These are phyloP conservation scores for Takifugu flavidus DNA, from an alignment of 2,113 vertebrate species.

Conservation along the genomic window DNA sequence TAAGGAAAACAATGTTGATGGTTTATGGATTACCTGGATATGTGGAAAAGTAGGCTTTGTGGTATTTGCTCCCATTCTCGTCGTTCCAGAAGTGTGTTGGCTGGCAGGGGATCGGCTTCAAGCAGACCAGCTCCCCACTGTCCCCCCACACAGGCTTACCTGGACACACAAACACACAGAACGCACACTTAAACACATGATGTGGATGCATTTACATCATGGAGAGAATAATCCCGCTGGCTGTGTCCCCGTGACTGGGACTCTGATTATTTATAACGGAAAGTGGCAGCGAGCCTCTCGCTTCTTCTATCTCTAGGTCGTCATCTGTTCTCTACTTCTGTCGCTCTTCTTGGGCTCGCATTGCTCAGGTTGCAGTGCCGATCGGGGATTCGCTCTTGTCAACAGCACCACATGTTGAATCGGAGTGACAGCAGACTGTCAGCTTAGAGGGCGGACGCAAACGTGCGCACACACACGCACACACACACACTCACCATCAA, in stretches of 20 bases:
- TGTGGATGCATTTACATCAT: slow-evolving; percentile 1
- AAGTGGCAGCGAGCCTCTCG: too few species aligned
- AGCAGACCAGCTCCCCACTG: slow-evolving; percentile 94
- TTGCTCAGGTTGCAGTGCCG: too few species aligned
- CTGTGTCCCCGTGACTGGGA: too few species aligned
- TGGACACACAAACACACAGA: slow-evolving; percentile 50
- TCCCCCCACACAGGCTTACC: slow-evolving; percentile 90
- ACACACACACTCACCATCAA: slow-evolving; percentile 76
- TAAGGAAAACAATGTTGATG: not conserved
- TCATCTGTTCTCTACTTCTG: too few species aligned
- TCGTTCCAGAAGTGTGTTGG: slow-evolving; percentile 98
- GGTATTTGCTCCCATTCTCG: slow-evolving; percentile 89
- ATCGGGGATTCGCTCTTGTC: not conserved
- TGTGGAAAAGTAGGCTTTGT: slow-evolving; percentile 92
- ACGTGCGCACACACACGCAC: not conserved
- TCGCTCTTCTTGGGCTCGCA: too few species aligned
- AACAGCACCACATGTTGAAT: too few species aligned
- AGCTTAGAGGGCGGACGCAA: not conserved
- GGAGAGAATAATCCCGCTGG: not conserved
- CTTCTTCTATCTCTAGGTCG: too few species aligned
- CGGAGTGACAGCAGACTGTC: too few species aligned
- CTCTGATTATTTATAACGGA: too few species aligned
- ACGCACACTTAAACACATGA: slow-evolving; percentile 23
- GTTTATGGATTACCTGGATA: slow-evolving; percentile 79
- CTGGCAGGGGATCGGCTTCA: slow-evolving; percentile 91